Evolutionary conservation across 30 jellyfish, hydroid and myxozoan genomes (phyloP).

Genomic region (Hydractinia symbiolongicarpus): DNA sequence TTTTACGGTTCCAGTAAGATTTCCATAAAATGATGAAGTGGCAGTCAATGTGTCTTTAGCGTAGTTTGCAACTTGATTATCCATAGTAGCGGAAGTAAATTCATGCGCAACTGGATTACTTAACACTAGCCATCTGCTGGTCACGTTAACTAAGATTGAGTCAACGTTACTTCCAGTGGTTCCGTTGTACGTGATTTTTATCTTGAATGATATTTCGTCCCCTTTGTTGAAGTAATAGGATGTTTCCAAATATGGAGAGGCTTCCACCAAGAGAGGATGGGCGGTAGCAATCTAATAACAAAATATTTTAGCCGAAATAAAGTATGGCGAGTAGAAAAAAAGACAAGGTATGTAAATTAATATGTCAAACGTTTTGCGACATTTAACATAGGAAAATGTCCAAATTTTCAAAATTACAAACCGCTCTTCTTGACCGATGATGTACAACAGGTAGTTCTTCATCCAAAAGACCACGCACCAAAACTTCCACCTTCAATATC

Average conservation of each 20-base stretch:
- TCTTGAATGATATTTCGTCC: slow-evolving; percentile 35
- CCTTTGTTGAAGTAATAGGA: slow-evolving; percentile 61
- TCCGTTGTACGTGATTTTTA: slow-evolving; percentile 31
- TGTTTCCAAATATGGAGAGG: slow-evolving; percentile 40
- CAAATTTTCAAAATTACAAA: too few relatives aligned
- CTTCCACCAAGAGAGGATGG: slow-evolving; percentile 34
- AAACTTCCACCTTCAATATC: too few relatives aligned
- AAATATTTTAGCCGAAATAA: too few relatives aligned
- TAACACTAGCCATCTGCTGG: slow-evolving; percentile 39
- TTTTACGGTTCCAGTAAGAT: slow-evolving; percentile 57
- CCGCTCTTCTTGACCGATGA: too few relatives aligned
- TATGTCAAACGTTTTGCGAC: too few relatives aligned
- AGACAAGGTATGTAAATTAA: too few relatives aligned
- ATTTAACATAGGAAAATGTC: too few relatives aligned
- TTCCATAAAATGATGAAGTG: slow-evolving; percentile 26
- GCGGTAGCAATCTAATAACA: not conserved
- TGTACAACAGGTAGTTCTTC: too few relatives aligned
- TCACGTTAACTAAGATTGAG: slow-evolving; percentile 21
- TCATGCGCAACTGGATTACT: slow-evolving; percentile 17
- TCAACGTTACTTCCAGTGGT: slow-evolving; percentile 12
- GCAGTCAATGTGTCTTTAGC: slow-evolving; percentile 27
- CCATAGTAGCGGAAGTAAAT: slow-evolving; percentile 2
- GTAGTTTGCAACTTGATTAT: slow-evolving; percentile 11
- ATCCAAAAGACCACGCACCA: too few relatives aligned
- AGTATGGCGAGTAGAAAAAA: too few relatives aligned